Conservation (phyloP, 1,140 invertebrate species). For the Neodiprion pinetum region DNA sequence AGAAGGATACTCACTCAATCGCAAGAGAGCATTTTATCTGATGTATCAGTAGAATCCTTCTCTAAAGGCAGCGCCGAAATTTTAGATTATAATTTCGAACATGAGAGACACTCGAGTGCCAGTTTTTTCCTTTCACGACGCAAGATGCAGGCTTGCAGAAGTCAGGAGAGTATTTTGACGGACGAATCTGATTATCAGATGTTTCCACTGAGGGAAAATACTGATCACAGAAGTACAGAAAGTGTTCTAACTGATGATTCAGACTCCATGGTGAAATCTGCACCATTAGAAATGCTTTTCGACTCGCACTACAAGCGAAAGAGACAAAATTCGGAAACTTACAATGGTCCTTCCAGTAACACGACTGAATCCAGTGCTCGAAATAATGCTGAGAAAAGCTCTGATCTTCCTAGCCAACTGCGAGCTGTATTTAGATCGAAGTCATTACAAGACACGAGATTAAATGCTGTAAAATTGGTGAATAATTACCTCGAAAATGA, state of each 20-base stretch:
- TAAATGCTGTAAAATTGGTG: constrained; percentile 35
- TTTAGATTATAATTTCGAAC: constrained; percentile 67
- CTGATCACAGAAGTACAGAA: constrained; percentile 56
- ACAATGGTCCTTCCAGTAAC: constrained; percentile 44
- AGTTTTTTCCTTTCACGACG: constrained; percentile 62
- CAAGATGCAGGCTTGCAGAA: constrained; percentile 70
- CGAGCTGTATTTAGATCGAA: constrained; percentile 58
- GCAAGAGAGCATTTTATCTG: constrained; percentile 79
- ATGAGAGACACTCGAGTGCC: constrained; percentile 62
- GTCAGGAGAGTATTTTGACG: constrained; percentile 79
- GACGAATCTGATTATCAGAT: constrained; percentile 74
- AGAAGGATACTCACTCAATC: constrained; percentile 59
- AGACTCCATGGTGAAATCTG: constrained; percentile 72
- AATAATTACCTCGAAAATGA: constrained; percentile 35
- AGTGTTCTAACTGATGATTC: constrained; percentile 62
- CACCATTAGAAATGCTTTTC: constrained; percentile 75
- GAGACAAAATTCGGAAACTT: constrained; percentile 52
- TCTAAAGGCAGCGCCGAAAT: constrained; percentile 57
- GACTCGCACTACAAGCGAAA: constrained; percentile 58
- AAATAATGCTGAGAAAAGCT: neutral
- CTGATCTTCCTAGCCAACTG: constrained; percentile 20
- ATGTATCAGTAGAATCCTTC: constrained; percentile 62
- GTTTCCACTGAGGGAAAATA: constrained; percentile 50
- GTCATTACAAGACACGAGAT: constrained; percentile 60
- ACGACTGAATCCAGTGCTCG: constrained; percentile 20